Percentiles rank a stretch among this genome's conserved stretches.
These are phyloP conservation scores for Sisyra nigra DNA, from an alignment of 2,888 invertebrate species.

Conservation along the genomic window DNA sequence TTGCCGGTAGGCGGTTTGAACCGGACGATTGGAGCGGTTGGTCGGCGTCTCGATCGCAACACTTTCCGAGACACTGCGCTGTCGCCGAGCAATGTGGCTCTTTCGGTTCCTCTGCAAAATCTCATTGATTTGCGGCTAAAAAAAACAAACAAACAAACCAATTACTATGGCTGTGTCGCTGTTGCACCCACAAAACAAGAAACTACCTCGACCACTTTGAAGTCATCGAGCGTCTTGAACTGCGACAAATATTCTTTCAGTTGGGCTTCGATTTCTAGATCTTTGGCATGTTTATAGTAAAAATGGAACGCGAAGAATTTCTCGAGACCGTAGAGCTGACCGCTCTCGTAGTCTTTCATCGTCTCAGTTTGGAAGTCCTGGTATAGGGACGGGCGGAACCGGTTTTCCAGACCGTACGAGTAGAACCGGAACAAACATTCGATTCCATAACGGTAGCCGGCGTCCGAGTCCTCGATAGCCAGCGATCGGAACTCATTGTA, in stretches of 20 bases:
- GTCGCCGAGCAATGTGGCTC: conserved; percentile 31
- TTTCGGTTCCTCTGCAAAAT: conserved; percentile 34
- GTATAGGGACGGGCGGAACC: conserved; percentile 89
- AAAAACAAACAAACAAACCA: conserved; percentile 13
- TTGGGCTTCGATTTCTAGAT: conserved; percentile 57
- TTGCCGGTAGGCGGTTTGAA: background rate
- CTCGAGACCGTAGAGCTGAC: conserved; percentile 93
- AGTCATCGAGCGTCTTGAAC: conserved; percentile 82
- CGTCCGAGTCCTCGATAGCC: conserved; percentile 85
- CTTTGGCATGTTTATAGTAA: conserved; percentile 73
- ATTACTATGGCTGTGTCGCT: background rate
- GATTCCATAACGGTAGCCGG: conserved; percentile 77
- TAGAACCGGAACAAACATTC: conserved; percentile 90
- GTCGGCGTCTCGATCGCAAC: conserved; percentile 13
- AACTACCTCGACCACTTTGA: conserved; percentile 58
- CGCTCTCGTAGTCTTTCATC: conserved; percentile 73
- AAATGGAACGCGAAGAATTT: conserved; percentile 99
- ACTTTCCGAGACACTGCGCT: conserved; percentile 52
- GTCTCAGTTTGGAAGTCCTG: conserved; percentile 93
- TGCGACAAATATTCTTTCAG: conserved; percentile 55
- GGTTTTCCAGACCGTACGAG: conserved; percentile 92
- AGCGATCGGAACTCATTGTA: conserved; percentile 86
- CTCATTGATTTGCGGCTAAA: conserved; percentile 43
- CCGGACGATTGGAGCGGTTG: background rate
- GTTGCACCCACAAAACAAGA: background rate